Evolutionary conservation across 2,888 invertebrate species (phyloP), one percentile per base, ranked within the genome.

Genomic region (Amblyjoppa proteus): DNA sequence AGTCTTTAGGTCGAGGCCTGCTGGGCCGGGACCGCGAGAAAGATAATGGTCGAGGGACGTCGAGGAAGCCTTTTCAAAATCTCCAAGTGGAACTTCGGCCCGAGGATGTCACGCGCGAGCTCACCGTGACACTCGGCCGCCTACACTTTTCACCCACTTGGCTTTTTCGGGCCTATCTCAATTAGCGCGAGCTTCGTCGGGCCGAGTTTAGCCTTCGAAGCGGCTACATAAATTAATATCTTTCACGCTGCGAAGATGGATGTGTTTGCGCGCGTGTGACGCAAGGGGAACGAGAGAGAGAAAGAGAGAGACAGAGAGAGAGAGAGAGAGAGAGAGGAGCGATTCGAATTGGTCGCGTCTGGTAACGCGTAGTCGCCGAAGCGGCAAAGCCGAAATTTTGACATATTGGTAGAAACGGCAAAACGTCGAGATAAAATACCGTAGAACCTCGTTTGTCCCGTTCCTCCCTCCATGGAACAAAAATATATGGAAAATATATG

Each of bases 61-160:
- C 45, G 71, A 28, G n/a, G 41, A 41, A 25, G 41, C 31, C 4
- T 38, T 64, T 64, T 34, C 20, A 25, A 58, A 68, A 77, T 68
- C 49, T 49, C 51, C 16, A 58, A 85, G 81, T 79, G 64, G 66
- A 58, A 76, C 66, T 75, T 82, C 49, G 56, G 20, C 49, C 58
- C 66, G 71, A 76, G 85, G 71, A 71, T 79, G 78, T 66, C 56
- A 81, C 73, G 81, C 75, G 82, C 79, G 75, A 71, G 71, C 75
- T 41, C 71, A 58, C n/a, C 41, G 56, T 45, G 49, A 38, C 61
- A 75, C 64, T 69, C 74, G 38, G 56, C 34, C 81, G 74, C 78
- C 78, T 64, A 78, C 75, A 61, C 68, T 85, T 51, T 53, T 85
- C 82, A 38, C 73, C 75, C 73, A 71, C 82, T 82, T 68, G 82